phyloP scores from a whole-genome alignment of 2,797 vertebrate genomes.

The Crocodylus rhombifer region DNA sequence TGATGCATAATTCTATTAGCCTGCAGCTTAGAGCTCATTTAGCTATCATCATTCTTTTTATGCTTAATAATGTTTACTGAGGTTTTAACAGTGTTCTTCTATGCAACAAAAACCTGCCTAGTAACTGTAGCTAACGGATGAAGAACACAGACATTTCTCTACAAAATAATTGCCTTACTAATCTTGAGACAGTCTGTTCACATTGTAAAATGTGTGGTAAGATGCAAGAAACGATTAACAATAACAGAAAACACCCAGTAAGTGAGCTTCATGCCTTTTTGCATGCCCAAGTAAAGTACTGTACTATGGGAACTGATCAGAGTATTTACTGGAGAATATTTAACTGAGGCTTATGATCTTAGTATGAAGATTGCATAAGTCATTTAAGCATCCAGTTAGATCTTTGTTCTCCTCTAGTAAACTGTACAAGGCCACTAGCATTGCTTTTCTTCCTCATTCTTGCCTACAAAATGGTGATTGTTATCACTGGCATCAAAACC shows the following conservation, averaged over 20 bases:
- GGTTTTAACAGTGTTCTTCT: conserved; percentile 51
- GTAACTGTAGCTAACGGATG: conserved; percentile 57
- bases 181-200: conserved; percentile 5
- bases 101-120: conserved; percentile 11
- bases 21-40: conserved; percentile 44
- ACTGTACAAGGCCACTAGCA: background rate
- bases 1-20: conserved; percentile 63
- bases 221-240: conserved; percentile 27
- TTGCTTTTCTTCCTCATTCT: background rate
- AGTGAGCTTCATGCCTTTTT: background rate
- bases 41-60: conserved; percentile 40
- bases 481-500: accelerated
- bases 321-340: background rate
- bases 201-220: conserved; percentile 29
- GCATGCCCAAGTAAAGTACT: background rate
- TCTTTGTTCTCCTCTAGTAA: background rate
- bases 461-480: background rate
- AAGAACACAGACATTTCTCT: conserved; percentile 7
- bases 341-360: background rate
- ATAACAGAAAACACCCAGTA: conserved; percentile 48
- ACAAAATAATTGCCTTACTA: conserved; percentile 36
- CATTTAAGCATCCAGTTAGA: background rate
- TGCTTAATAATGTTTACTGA: conserved; percentile 71
- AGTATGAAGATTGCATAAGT: background rate
- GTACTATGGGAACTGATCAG: background rate